These are phyloP conservation scores for Rhegmatorhina hoffmannsi DNA, from an alignment of 2,113 vertebrate species.

Conservation along the genomic window DNA sequence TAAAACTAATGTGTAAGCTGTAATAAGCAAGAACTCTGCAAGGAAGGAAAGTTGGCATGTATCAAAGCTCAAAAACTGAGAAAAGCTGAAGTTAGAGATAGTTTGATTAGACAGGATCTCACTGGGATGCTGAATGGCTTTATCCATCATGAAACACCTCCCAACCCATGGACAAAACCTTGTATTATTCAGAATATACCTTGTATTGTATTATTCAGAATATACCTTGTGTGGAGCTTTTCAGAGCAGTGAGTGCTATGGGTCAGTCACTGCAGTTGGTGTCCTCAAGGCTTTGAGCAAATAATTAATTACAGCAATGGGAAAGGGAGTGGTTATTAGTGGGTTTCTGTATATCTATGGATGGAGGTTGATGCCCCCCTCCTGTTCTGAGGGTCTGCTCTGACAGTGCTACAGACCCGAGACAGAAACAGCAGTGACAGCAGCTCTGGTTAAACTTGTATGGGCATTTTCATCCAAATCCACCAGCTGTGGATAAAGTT, in stretches of 20 bases:
- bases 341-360: background rate
- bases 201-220: background rate
- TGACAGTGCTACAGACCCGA: background rate
- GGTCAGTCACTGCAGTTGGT: background rate
- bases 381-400: background rate
- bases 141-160: conserved; percentile 53
- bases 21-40: conserved; percentile 66
- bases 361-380: background rate
- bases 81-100: conserved; percentile 42
- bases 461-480: background rate
- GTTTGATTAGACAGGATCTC: conserved; percentile 47
- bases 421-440: background rate
- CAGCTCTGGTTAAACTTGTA: background rate
- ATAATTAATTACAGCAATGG: background rate
- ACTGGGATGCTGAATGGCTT: background rate
- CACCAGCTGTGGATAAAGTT: background rate
- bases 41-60: conserved; percentile 59
- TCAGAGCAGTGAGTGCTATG: background rate
- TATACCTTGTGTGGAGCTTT: background rate
- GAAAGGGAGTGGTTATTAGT: background rate
- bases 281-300: background rate
- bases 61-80: conserved; percentile 68
- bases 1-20: conserved; percentile 67
- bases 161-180: background rate
- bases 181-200: background rate